Conservation (phyloP, 2,113 vertebrate genomes). For the Colius striatus region DNA sequence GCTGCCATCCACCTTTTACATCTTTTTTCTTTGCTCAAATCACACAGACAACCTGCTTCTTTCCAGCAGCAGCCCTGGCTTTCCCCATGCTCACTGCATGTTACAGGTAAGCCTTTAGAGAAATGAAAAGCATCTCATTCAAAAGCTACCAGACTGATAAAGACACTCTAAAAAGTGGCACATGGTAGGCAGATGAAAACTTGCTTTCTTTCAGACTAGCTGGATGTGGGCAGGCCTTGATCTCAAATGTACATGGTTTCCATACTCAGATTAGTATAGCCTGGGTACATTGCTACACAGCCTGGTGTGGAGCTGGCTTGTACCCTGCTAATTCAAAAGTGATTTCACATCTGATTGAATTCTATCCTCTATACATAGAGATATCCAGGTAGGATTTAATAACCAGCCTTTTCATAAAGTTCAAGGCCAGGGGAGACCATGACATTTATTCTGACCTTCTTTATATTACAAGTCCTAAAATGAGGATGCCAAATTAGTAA, state of each 20-base stretch:
- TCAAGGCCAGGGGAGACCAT: not conserved
- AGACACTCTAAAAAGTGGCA: fast-evolving
- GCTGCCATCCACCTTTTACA: not conserved
- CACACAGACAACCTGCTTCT: not conserved
- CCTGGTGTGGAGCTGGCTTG: not conserved
- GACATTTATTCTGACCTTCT: not conserved
- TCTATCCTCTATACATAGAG: not conserved
- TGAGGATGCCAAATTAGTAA: not conserved
- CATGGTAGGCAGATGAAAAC: not conserved
- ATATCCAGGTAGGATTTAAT: not conserved
- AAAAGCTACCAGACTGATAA: not conserved
- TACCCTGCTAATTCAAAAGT: not conserved
- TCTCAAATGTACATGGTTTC: not conserved
- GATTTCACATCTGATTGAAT: not conserved
- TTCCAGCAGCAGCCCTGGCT: not conserved
- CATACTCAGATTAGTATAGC: fast-evolving
- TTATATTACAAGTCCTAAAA: not conserved
- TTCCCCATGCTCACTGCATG: not conserved
- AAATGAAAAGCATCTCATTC: not conserved
- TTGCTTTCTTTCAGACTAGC: not conserved
- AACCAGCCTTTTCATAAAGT: not conserved
- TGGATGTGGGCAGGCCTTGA: not conserved
- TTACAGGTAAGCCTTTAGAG: not conserved
- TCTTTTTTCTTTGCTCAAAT: not conserved
- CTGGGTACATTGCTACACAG: no score